Percentiles rank a stretch among this genome's conserved stretches.
These are phyloP conservation scores for Phrynosoma blainvillii DNA, from an alignment of 2,113 vertebrate species.

Conservation along the genomic window DNA sequence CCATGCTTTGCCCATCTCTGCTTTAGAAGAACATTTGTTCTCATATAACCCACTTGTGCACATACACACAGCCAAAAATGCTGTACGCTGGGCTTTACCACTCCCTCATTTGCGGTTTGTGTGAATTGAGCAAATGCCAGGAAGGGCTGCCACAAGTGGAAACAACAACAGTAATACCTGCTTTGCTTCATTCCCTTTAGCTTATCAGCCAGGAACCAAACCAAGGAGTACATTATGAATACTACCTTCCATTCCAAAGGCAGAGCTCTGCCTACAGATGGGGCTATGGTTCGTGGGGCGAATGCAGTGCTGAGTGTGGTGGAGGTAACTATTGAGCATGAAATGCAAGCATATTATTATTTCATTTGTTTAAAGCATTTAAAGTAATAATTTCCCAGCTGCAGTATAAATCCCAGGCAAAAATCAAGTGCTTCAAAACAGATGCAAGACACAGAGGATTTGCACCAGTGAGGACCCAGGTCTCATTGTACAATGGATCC, in stretches of 20 bases:
- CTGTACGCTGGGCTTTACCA: background rate
- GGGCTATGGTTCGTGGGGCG: constrained; percentile 90
- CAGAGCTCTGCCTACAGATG: constrained; percentile 82
- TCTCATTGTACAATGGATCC: no score
- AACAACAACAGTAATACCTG: background rate
- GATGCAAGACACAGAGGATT: background rate
- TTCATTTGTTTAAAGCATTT: background rate
- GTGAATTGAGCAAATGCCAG: background rate
- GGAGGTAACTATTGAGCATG: constrained; percentile 78
- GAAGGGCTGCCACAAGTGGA: background rate
- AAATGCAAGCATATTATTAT: background rate
- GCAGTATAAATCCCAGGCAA: constrained; percentile 2
- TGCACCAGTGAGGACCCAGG: background rate
- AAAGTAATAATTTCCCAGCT: constrained; percentile 11
- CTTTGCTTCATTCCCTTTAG: constrained; percentile 64
- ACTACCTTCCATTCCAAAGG: constrained; percentile 78
- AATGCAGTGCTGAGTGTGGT: constrained; percentile 90
- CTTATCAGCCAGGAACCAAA: constrained; percentile 93
- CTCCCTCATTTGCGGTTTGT: background rate
- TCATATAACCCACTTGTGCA: background rate
- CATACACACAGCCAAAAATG: background rate
- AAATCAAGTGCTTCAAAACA: background rate
- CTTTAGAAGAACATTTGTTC: background rate
- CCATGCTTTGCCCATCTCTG: no score
- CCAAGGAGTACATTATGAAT: constrained; percentile 88